Conservation (phyloP, 35 echinoderm and acorn worm genomes). For the Patiria miniata region DNA sequence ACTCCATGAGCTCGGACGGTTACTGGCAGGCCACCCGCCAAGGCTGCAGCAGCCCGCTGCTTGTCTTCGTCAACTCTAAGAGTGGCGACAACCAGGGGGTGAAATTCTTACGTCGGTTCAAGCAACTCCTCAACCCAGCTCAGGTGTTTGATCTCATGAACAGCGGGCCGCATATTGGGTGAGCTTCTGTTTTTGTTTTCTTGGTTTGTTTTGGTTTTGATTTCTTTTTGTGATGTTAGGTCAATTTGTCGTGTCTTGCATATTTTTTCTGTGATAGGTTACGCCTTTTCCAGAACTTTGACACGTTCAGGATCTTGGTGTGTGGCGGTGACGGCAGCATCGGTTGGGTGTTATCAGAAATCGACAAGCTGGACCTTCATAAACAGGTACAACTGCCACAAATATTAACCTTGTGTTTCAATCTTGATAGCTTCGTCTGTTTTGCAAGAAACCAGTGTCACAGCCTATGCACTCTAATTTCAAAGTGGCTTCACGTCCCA, state of each 20-base stretch:
- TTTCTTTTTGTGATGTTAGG: too few relatives aligned
- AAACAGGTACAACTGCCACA: conserved; percentile 68
- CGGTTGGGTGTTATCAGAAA: conserved; percentile 93
- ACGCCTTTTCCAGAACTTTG: conserved; percentile 99
- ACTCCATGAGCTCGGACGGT: conserved; percentile 94
- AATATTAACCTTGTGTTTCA: not conserved
- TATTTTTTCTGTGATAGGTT: conserved; percentile 46
- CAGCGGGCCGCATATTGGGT: conserved; percentile 91
- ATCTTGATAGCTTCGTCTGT: too few relatives aligned
- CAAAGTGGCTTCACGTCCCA: too few relatives aligned
- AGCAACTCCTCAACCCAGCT: conserved; percentile 91
- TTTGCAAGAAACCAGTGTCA: too few relatives aligned
- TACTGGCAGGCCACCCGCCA: conserved; percentile 95
- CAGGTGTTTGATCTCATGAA: conserved; percentile 99
- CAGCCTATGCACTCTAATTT: too few relatives aligned
- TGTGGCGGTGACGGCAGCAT: conserved; percentile 98
- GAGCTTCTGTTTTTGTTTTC: conserved; percentile 8
- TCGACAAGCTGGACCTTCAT: conserved; percentile 98
- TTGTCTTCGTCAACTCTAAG: conserved; percentile 98
- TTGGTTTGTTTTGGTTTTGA: too few relatives aligned
- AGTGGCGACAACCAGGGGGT: conserved; percentile 99
- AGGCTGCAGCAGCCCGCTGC: conserved; percentile 88
- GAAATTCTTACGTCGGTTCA: conserved; percentile 93
- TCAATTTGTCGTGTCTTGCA: too few relatives aligned
- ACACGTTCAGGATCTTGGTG: conserved; percentile 96